A percentile compares a stretch with the other conserved stretches of the same genome.
Conservation (phyloP, 2,888 invertebrate species). For the Drosophila putrida region DNA sequence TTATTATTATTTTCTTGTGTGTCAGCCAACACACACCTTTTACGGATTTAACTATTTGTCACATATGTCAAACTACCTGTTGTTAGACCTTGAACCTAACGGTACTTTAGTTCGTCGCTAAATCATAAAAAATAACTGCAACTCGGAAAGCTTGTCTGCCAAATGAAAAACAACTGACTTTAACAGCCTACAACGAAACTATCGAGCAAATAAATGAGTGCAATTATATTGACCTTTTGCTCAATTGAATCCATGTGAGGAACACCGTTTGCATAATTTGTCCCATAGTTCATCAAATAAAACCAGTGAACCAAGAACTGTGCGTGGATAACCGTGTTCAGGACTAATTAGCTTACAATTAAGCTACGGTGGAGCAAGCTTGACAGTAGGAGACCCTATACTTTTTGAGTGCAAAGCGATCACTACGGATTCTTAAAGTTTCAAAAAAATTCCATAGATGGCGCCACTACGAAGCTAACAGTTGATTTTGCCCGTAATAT, state of each 20-base stretch:
- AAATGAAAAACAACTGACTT: neutral
- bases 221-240: constrained; percentile 74
- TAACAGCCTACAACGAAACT: neutral
- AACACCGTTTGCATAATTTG: constrained; percentile 41
- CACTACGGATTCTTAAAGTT: too few species aligned
- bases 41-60: too few species aligned
- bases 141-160: constrained; percentile 7
- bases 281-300: constrained; percentile 11
- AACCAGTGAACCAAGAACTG: constrained; percentile 34
- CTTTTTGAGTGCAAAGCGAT: too few species aligned
- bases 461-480: too few species aligned
- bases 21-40: neutral
- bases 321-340: constrained; percentile 8
- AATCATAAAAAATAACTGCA: constrained; percentile 1
- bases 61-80: constrained; percentile 5
- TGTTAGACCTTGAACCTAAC: constrained; percentile 46
- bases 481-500: too few species aligned
- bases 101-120: constrained; percentile 12
- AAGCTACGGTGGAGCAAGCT: too few species aligned
- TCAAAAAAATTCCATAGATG: too few species aligned
- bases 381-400: too few species aligned
- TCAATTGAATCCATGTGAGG: constrained; percentile 61
- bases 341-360: constrained; percentile 14
- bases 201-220: constrained; percentile 39
- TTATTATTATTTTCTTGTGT: neutral